phyloP scores from a whole-genome alignment of 1,140 invertebrate genomes.

The Caligus rogercresseyi region DNA sequence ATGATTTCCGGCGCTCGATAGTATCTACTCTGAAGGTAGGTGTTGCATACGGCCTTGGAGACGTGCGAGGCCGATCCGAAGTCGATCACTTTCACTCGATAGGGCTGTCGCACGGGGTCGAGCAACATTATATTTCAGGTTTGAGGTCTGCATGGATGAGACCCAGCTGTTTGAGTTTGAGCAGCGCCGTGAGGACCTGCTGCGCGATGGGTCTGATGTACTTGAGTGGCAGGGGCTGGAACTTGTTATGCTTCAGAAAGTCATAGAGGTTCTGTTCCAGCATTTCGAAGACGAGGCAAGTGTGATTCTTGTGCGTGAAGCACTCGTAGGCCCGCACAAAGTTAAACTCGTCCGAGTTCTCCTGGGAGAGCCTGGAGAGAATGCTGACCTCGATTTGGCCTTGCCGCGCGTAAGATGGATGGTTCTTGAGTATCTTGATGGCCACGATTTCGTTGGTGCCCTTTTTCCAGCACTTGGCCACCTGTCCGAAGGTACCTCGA shows the following conservation, averaged over 20 bases:
- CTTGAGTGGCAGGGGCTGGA: slow-evolving; percentile 88
- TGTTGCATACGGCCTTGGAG: slow-evolving; percentile 97
- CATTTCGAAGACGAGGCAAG: slow-evolving; percentile 99
- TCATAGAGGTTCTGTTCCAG: slow-evolving; percentile 99
- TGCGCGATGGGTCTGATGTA: slow-evolving; percentile 96
- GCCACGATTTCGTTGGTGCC: slow-evolving; percentile 99
- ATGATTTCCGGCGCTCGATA: slow-evolving; percentile 99
- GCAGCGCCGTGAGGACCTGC: slow-evolving; percentile 87
- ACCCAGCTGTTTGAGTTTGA: slow-evolving; percentile 96
- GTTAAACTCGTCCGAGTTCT: slow-evolving; percentile 99
- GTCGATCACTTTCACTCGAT: slow-evolving; percentile 59
- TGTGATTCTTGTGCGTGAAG: slow-evolving; percentile 99
- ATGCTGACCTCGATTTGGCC: slow-evolving; percentile 87
- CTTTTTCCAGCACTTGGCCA: slow-evolving; percentile 99
- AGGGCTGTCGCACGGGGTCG: slow-evolving; percentile 89
- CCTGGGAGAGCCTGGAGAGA: slow-evolving; percentile 43
- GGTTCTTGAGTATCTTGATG: slow-evolving; percentile 99
- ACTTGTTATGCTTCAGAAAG: slow-evolving; percentile 99
- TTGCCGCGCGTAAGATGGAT: slow-evolving; percentile 97
- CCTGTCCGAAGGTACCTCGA: slow-evolving; percentile 92
- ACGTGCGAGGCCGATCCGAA: slow-evolving; percentile 98
- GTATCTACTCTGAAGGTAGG: slow-evolving; percentile 95
- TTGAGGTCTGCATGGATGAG: slow-evolving; percentile 98
- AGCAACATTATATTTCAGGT: slow-evolving; percentile 99
- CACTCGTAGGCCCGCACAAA: slow-evolving; percentile 99